Percentiles rank a stretch among this genome's conserved stretches.
These are phyloP conservation scores for Cataglyphis rosenhaueri DNA, from an alignment of 2,888 invertebrate species.

Conservation along the genomic window DNA sequence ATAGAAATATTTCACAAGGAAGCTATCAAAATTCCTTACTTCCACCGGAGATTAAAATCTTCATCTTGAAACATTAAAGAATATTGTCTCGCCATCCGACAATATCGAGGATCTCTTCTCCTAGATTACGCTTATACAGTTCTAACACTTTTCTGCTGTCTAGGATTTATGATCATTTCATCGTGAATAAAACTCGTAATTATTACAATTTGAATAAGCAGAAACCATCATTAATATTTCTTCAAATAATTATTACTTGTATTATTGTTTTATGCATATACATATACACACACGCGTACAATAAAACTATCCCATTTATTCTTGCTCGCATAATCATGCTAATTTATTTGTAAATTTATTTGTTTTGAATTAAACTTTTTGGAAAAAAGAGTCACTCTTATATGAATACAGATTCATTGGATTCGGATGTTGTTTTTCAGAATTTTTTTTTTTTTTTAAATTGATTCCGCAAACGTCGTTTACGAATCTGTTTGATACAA, in stretches of 20 bases:
- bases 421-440: slow-evolving; percentile 9
- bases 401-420: neutral
- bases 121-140: slow-evolving; percentile 56
- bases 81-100: neutral
- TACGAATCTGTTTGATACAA: slow-evolving; percentile 29
- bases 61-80: slow-evolving; percentile 8
- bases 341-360: neutral
- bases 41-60: neutral
- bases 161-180: slow-evolving; percentile 58
- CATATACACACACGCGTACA: neutral
- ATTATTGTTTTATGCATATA: no score
- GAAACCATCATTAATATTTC: neutral
- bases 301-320: neutral
- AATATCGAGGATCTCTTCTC: slow-evolving; percentile 9
- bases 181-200: slow-evolving; percentile 42
- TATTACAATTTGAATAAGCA: neutral
- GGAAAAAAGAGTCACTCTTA: neutral
- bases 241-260: neutral
- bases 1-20: neutral
- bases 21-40: neutral
- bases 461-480: neutral
- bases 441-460: neutral
- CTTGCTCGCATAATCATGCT: neutral
- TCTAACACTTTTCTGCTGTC: slow-evolving; percentile 49
- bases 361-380: neutral